These are phyloP conservation scores for Acanthosepion esculentum DNA, from an alignment of 2,888 invertebrate genomes.

Conservation along the genomic window DNA sequence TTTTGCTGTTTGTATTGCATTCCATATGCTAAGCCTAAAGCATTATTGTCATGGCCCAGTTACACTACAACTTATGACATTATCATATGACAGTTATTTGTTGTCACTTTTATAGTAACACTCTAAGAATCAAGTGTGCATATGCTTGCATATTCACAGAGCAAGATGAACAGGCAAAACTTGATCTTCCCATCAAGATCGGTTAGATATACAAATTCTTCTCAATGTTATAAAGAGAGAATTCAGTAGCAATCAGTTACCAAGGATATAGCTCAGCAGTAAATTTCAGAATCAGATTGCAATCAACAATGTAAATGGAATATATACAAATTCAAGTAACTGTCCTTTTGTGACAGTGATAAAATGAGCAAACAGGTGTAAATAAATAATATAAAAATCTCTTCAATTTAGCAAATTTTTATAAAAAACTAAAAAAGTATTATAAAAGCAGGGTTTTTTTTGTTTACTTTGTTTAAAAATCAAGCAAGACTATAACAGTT, in stretches of 20 bases:
- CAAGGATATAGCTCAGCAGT: neutral
- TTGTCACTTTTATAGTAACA: neutral
- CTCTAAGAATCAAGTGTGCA: neutral
- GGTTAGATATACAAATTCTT: neutral
- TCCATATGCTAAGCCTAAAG: neutral
- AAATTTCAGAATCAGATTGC: neutral
- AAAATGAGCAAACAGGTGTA: neutral
- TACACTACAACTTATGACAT: neutral
- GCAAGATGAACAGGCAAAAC: neutral
- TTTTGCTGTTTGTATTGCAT: neutral
- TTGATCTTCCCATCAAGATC: neutral
- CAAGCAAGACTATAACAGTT: no score
- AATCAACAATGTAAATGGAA: neutral
- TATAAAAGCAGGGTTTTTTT: no score
- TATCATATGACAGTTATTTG: conserved; percentile 13
- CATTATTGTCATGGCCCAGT: neutral
- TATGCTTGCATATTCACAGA: no score
- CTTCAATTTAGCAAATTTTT: no score
- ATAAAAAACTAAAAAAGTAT: no score
- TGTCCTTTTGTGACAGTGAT: no score
- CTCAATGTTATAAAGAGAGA: neutral
- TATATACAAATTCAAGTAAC: no score
- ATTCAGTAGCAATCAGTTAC: neutral
- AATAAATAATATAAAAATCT: neutral
- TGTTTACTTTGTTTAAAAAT: no score